Base-by-base conservation (phyloP, 2,113 vertebrate species). In the Indicator maculatus region DNA sequence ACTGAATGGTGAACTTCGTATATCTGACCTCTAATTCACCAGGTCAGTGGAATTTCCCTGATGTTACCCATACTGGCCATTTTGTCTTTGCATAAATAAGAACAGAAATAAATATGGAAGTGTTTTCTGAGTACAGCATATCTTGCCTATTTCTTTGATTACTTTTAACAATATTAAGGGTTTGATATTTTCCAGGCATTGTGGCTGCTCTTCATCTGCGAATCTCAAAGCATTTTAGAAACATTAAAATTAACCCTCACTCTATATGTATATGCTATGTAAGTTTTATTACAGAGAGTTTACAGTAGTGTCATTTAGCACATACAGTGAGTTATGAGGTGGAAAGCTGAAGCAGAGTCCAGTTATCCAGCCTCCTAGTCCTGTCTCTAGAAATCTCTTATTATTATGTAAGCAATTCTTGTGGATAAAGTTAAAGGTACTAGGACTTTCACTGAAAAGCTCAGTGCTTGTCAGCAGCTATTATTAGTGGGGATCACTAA, bases 201-300 rank as follows among this genome's bases (percentile, higher is more conserved):
- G 47, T 50, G 44, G 39, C 92, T 94, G 84, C 12, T 96, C 45
- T 92, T 92, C 60, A 64, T 93, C 89, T 89, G 27, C 67, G 72
- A 71, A 89, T 78, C 47, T 53, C 56, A 92, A 88, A 90, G 56
- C 24, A 80, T 93, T 95, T 93, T 75, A 83, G 61, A 88, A 88
- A 93, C 69, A 86, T 86, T 89, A 93, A 93, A 88, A 89, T 96
- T 93, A 93, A 88, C 60, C 52, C 67, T 95, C 31, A 55, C 13
- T 74, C 33, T 86, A 7, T 63, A 60, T 66, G 23, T 77, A 59
- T 91, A 78, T 58, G 67, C 20, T 61, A 39, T 12, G 6, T 50
- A 78, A 81, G 6, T 93, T 90, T 91, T 83, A 64, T 89, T 89
- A 53, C 27, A 69, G 58, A 72, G 18, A 61, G 65, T 89, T 95